Evolutionary conservation across 2,888 invertebrate species (phyloP).

Genomic region (Drosophila mulleri): DNA sequence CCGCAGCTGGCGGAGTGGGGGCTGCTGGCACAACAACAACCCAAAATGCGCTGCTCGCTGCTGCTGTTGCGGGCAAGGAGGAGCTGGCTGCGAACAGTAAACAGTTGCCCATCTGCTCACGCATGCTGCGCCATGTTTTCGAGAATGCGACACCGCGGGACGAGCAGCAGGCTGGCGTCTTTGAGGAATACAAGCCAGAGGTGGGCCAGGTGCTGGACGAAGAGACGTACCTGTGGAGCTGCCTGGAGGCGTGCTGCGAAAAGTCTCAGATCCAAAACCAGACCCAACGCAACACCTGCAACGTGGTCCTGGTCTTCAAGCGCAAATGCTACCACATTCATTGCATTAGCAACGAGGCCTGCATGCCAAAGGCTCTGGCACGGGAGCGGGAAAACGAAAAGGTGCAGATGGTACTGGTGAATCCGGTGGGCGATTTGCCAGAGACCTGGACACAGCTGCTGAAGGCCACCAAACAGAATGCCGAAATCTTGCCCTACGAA

Average conservation of each 20-base stretch:
- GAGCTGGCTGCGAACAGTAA: conserved; percentile 14
- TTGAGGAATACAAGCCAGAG: conserved; percentile 86
- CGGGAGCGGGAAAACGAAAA: conserved; percentile 87
- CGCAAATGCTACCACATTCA: conserved; percentile 91
- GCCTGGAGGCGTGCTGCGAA: conserved; percentile 87
- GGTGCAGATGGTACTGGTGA: conserved; percentile 91
- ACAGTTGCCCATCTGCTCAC: conserved; percentile 75
- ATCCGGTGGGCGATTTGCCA: conserved; percentile 86
- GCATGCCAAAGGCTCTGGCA: conserved; percentile 88
- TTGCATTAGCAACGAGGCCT: conserved; percentile 90
- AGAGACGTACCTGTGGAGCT: conserved; percentile 88
- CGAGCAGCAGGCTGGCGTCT: conserved; percentile 87
- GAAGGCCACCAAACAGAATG: conserved; percentile 72
- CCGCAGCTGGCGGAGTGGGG: conserved; percentile 21
- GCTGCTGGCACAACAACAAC: conserved; percentile 37
- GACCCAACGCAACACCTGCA: conserved; percentile 86
- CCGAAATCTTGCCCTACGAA: conserved; percentile 71
- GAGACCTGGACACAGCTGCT: conserved; percentile 81
- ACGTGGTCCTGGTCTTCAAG: conserved; percentile 92
- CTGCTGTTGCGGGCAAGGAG: conserved; percentile 19
- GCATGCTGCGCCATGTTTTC: conserved; percentile 84
- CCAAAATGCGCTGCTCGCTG: conserved; percentile 35
- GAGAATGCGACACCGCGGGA: conserved; percentile 84
- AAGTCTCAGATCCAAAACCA: conserved; percentile 42
- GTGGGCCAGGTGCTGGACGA: conserved; percentile 84